Percentiles rank a stretch among this genome's conserved stretches.
Evolutionary conservation across 1,140 invertebrate genomes (phyloP).

Genomic region (Protaetia brevitarsis): DNA sequence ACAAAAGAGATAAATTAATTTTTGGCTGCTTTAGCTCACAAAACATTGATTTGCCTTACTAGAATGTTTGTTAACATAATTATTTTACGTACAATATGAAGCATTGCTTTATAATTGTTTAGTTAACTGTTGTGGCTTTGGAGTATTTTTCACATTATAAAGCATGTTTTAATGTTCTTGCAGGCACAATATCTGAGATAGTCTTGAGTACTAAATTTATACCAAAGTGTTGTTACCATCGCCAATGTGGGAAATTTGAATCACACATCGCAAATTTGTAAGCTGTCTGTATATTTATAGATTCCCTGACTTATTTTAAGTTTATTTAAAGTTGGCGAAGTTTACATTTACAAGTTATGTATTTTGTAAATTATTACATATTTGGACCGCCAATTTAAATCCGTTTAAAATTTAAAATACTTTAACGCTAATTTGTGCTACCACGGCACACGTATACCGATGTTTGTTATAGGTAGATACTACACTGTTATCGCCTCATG

Average conservation of each 20-base stretch:
- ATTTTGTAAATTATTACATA: too few relatives aligned
- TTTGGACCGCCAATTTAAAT: too few relatives aligned
- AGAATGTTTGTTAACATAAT: too few relatives aligned
- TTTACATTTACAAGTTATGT: background rate
- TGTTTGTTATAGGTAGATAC: too few relatives aligned
- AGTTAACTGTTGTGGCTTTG: background rate
- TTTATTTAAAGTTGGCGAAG: background rate
- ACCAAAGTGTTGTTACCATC: background rate
- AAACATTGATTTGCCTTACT: conserved; percentile 19
- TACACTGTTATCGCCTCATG: too few relatives aligned
- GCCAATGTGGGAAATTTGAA: too few relatives aligned
- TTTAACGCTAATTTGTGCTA: too few relatives aligned
- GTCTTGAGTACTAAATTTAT: background rate
- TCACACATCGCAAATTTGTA: background rate
- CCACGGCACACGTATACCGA: too few relatives aligned
- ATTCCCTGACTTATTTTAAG: background rate
- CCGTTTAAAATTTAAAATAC: too few relatives aligned
- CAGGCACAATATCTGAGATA: too few relatives aligned
- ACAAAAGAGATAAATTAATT: background rate
- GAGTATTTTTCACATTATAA: background rate
- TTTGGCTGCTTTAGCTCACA: background rate
- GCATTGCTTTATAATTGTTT: background rate
- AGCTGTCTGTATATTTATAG: background rate
- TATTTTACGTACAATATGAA: background rate
- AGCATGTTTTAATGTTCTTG: too few relatives aligned